phyloP scores from a whole-genome alignment of 2,888 invertebrate genomes.

The Saturnia pavonia region DNA sequence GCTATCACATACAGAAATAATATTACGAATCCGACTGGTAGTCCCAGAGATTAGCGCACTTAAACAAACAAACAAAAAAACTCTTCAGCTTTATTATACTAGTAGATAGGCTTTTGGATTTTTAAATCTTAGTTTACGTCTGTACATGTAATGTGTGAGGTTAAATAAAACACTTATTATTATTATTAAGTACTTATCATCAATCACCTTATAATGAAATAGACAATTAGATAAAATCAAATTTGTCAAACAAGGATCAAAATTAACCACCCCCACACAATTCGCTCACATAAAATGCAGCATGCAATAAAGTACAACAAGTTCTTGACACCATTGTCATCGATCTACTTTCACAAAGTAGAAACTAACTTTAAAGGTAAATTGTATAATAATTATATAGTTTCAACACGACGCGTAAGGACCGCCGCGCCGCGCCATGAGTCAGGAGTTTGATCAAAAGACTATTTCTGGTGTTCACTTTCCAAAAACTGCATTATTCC shows the following conservation, averaged over 20 bases:
- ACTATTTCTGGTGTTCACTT: conserved; percentile 44
- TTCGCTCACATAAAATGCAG: neutral
- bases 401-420: neutral
- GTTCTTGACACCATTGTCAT: neutral
- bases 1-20: too few species aligned
- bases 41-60: too few species aligned
- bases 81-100: too few species aligned
- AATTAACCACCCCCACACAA: neutral
- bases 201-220: too few species aligned
- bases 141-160: too few species aligned
- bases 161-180: too few species aligned
- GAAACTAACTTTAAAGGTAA: neutral
- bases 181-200: too few species aligned
- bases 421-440: neutral
- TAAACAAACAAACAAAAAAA: too few species aligned
- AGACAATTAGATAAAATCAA: too few species aligned
- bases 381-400: conserved; percentile 1
- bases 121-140: too few species aligned
- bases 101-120: too few species aligned
- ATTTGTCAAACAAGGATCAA: neutral
- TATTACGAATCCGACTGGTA: too few species aligned
- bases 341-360: neutral
- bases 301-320: neutral
- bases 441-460: conserved; percentile 35
- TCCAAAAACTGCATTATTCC: conserved; percentile 45